Conservation (phyloP, 2,113 vertebrate genomes). For the Hippoglossus stenolepis region DNA sequence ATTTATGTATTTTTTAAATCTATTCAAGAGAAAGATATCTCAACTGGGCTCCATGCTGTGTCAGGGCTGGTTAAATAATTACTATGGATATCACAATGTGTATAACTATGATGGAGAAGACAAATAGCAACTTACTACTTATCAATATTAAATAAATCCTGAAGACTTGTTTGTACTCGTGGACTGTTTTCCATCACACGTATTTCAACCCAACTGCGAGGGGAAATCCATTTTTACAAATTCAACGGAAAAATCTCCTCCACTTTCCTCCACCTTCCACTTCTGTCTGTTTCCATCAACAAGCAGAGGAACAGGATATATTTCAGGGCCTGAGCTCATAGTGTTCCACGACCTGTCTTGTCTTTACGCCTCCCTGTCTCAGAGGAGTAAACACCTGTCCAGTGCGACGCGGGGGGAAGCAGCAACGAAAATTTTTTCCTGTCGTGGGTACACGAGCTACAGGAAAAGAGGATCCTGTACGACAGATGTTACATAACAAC, state of each 20-base stretch:
- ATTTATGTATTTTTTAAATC: no score
- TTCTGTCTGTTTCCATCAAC: conserved; percentile 59
- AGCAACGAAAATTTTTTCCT: conserved; percentile 13
- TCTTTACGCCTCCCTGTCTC: conserved; percentile 2
- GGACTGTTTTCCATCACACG: no score
- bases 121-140: no score
- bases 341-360: conserved; percentile 22
- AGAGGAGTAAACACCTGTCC: conserved; percentile 51
- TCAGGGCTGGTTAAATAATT: no score
- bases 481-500: conserved; percentile 37
- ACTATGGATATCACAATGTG: not conserved
- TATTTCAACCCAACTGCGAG: no score
- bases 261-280: not conserved
- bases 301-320: conserved; percentile 19
- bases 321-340: conserved; percentile 51
- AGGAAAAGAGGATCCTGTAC: conserved; percentile 28
- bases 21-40: no score
- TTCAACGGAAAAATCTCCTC: not conserved
- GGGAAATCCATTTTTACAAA: no score
- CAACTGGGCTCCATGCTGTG: no score
- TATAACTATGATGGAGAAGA: not conserved
- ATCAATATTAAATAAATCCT: no score
- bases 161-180: no score
- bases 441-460: conserved; percentile 14
- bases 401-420: conserved; percentile 1